Evolutionary conservation across 2,113 vertebrate species (phyloP), one percentile per base, ranked within the genome.

Genomic region (Parotia lawesii): DNA sequence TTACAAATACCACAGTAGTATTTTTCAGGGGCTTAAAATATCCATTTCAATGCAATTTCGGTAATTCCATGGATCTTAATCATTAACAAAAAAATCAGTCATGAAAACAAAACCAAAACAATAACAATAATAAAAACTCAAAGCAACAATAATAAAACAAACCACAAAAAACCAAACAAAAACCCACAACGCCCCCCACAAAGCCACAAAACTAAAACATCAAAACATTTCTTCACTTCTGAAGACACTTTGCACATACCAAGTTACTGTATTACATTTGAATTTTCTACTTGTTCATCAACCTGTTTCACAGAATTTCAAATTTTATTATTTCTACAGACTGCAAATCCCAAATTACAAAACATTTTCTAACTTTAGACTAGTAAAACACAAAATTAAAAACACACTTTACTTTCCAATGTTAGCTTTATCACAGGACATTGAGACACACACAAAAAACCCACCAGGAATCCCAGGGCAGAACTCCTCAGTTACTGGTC

Each of bases 351-450:
- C 31, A 84, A 87, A 85, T 58, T 48, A 67, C 6, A 72, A 53
- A 81, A 21, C 33, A 65, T n/a, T 77, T 67, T 54, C 45, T 69
- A 80, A 51, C 9, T 58, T 24, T 27, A 33, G 8, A 54, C 70
- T 73, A 96, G 86, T 42, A 91, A 50, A 92, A 84, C 17, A 67
- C 19, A 37, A 53, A 91, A 85, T 17, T 81, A 85, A 76, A 91
- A 50, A 67, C 37, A 50, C 14, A n/a, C 58, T 87, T 53, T 54
- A 62, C 37, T 80, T 83, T 64, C 40, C 70, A 70, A 57, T 40
- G 40, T 81, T 78, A 66, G 38, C 65, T 96, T 57, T 83, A 56
- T 40, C 24, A 65, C n/a, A 88, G 35, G 24, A 48, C 25, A 54
- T 24, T 33, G 67, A 85, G 54, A 87, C 8, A 57, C 45, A 42